Evolutionary conservation across 2,888 invertebrate genomes (phyloP).

Genomic region (Coenonympha glycerion): DNA sequence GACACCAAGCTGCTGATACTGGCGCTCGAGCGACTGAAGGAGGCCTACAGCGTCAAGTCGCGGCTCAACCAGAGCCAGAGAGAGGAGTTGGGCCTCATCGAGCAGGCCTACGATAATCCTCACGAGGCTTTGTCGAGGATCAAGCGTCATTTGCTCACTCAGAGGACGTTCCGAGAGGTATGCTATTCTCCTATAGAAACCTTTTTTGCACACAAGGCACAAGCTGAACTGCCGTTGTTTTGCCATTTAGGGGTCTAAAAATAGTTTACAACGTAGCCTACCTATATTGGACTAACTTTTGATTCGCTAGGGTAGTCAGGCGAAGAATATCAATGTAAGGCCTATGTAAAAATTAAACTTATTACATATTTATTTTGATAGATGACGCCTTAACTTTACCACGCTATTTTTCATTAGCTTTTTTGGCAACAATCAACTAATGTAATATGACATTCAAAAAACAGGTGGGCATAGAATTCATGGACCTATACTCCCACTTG

Average conservation of each 20-base stretch:
- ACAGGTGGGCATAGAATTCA: slow-evolving; percentile 98
- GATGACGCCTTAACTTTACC: no score
- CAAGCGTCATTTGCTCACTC: slow-evolving; percentile 98
- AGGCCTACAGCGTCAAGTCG: slow-evolving; percentile 98
- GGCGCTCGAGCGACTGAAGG: slow-evolving; percentile 96
- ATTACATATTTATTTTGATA: no score
- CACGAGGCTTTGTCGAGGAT: slow-evolving; percentile 99
- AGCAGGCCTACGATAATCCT: slow-evolving; percentile 99
- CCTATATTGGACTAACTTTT: no score
- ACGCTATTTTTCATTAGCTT: no score
- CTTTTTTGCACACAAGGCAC: not conserved
- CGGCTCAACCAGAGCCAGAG: slow-evolving; percentile 98
- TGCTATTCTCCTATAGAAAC: slow-evolving; percentile 14
- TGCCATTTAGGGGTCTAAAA: no score
- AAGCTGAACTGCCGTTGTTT: no score
- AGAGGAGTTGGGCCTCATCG: slow-evolving; percentile 98
- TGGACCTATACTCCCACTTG: slow-evolving; percentile 99
- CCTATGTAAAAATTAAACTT: no score
- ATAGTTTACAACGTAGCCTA: no score
- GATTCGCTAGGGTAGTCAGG: no score
- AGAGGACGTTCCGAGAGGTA: slow-evolving; percentile 98
- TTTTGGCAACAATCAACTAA: no score
- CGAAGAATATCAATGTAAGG: no score
- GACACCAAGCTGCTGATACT: slow-evolving; percentile 98
- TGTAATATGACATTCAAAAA: no score